phyloP scores from a whole-genome alignment of 2,888 invertebrate genomes.

The Dryomyza anilis region DNA sequence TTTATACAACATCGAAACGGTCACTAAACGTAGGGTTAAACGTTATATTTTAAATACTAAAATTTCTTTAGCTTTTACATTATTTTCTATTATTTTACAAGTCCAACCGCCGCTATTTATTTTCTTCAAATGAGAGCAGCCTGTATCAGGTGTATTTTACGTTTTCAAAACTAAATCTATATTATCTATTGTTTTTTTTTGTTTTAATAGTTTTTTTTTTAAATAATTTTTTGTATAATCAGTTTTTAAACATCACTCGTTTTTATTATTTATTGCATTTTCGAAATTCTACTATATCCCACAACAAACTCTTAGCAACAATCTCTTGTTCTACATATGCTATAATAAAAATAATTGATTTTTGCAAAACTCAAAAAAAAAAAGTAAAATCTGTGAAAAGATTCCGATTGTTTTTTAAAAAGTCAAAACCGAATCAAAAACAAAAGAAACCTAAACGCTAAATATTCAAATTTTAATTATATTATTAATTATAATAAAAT shows the following conservation, averaged over 20 bases:
- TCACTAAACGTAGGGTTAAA: not conserved
- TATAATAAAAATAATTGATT: constrained; percentile 19
- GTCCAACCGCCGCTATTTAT: not conserved
- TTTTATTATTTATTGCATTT: no score
- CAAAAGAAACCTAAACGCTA: constrained; percentile 33
- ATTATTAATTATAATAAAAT: constrained; percentile 14
- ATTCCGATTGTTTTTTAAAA: constrained; percentile 18
- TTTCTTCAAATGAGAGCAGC: constrained; percentile 9
- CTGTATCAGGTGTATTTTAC: constrained; percentile 16
- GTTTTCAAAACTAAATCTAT: not conserved
- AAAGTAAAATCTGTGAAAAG: constrained; percentile 14
- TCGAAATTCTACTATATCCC: no score
- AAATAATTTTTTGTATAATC: not conserved
- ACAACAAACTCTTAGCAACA: no score
- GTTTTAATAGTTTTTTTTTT: not conserved
- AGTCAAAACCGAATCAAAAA: constrained; percentile 28
- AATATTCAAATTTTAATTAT: constrained; percentile 32
- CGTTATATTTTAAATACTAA: no score
- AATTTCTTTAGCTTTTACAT: not conserved
- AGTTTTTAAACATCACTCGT: not conserved
- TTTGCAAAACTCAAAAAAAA: constrained; percentile 30
- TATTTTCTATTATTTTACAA: not conserved
- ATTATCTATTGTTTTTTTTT: not conserved
- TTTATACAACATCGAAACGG: not conserved
- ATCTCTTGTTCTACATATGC: no score